Evolutionary conservation across 2,113 vertebrate genomes (phyloP).

Genomic region (Petaurus breviceps): DNA sequence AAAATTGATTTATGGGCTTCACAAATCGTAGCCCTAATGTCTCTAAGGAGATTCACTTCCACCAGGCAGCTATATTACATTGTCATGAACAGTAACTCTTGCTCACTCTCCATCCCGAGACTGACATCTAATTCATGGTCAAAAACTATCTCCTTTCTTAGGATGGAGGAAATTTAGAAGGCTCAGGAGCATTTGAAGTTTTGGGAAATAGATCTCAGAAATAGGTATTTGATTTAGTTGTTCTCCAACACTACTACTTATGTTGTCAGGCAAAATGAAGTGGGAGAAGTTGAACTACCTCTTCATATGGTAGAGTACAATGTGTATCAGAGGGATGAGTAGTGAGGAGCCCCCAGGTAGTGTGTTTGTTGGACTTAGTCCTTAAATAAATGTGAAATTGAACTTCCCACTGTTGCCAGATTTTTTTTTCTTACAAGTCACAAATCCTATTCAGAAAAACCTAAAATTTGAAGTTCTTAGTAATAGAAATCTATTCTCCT

Average conservation of each 20-base stretch:
- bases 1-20: background rate
- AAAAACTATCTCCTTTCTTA: slow-evolving; percentile 43
- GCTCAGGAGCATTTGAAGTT: slow-evolving; percentile 44
- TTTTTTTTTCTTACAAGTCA: slow-evolving; percentile 41
- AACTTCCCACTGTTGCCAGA: background rate
- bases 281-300: background rate
- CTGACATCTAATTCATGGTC: slow-evolving; percentile 22
- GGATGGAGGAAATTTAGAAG: slow-evolving; percentile 47
- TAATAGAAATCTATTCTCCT: background rate
- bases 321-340: background rate
- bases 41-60: background rate
- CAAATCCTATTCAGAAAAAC: background rate
- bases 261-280: slow-evolving; percentile 43
- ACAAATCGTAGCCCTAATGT: background rate
- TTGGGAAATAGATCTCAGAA: slow-evolving; percentile 59
- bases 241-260: slow-evolving; percentile 34
- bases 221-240: slow-evolving; percentile 54
- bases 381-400: slow-evolving; percentile 38
- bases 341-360: background rate
- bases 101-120: slow-evolving; percentile 27
- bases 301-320: slow-evolving; percentile 25
- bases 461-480: slow-evolving; percentile 35
- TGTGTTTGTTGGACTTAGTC: slow-evolving; percentile 28
- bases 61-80: background rate
- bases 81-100: slow-evolving; percentile 32